Evolutionary conservation across 2,113 vertebrate species (phyloP).

Genomic region (Corythoichthys haematopterus): DNA sequence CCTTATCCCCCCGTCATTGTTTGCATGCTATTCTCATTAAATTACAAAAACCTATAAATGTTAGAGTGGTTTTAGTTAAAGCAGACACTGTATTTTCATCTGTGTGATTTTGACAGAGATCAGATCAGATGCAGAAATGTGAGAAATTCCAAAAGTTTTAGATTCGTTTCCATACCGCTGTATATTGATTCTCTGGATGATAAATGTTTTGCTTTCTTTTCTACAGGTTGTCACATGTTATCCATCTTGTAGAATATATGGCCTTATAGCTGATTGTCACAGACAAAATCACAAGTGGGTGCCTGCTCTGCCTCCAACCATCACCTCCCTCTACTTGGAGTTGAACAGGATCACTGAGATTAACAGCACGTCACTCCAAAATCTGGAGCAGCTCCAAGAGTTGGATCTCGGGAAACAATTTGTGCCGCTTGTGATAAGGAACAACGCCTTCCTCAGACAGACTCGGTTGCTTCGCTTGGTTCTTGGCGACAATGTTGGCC

Average conservation of each 20-base stretch:
- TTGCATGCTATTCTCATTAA: too few relatives aligned
- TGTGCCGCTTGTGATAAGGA: slow-evolving; percentile 60
- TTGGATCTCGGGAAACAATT: slow-evolving; percentile 69
- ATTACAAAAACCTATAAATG: too few relatives aligned
- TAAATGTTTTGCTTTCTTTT: background rate
- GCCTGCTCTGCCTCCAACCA: slow-evolving; percentile 69
- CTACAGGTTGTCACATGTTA: slow-evolving; percentile 35
- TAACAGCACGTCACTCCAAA: slow-evolving; percentile 65
- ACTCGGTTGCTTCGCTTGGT: slow-evolving; percentile 70
- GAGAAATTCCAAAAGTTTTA: too few relatives aligned
- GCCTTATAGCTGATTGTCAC: slow-evolving; percentile 39
- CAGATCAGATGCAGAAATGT: too few relatives aligned
- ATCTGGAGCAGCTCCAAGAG: slow-evolving; percentile 55
- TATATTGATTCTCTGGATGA: background rate
- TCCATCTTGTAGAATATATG: slow-evolving; percentile 53
- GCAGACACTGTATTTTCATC: too few relatives aligned
- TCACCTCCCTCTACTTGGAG: slow-evolving; percentile 65
- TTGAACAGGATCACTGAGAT: slow-evolving; percentile 72
- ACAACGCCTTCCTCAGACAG: slow-evolving; percentile 76
- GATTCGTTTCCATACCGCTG: too few relatives aligned
- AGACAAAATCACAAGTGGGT: slow-evolving; percentile 52
- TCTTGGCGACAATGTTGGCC: slow-evolving; percentile 55
- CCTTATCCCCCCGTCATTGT: too few relatives aligned
- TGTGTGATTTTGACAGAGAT: too few relatives aligned
- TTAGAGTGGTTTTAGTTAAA: too few relatives aligned